Conservation (phyloP, 2,797 vertebrate genomes). For the Acanthurus tractus region DNA sequence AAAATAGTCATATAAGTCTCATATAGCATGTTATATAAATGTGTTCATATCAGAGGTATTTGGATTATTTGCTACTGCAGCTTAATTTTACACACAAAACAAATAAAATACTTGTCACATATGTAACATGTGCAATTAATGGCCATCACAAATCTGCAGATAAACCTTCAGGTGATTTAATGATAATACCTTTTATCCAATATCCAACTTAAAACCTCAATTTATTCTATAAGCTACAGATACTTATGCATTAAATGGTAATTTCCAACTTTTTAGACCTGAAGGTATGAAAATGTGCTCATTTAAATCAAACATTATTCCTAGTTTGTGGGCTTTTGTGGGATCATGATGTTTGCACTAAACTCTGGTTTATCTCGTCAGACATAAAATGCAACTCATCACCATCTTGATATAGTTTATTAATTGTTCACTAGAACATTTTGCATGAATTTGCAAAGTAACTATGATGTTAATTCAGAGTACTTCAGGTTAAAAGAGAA, state of each 20-base stretch:
- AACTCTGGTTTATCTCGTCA: not conserved
- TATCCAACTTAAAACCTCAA: no score
- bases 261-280: no score
- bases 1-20: not conserved
- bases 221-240: no score
- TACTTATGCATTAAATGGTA: not conserved
- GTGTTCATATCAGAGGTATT: not conserved
- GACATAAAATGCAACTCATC: not conserved
- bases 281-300: no score
- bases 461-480: slow-evolving; percentile 9
- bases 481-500: slow-evolving; percentile 30
- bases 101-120: not conserved
- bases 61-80: no score
- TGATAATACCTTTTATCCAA: no score
- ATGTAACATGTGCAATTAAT: not conserved
- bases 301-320: no score
- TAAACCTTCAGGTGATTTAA: not conserved
- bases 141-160: not conserved
- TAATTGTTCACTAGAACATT: not conserved
- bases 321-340: no score
- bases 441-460: slow-evolving; percentile 13
- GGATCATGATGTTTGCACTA: no score
- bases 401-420: slow-evolving; percentile 13
- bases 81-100: not conserved
- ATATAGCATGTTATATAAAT: not conserved